Base-by-base conservation (phyloP, 2,888 invertebrate species). In the Clanis bilineata region DNA sequence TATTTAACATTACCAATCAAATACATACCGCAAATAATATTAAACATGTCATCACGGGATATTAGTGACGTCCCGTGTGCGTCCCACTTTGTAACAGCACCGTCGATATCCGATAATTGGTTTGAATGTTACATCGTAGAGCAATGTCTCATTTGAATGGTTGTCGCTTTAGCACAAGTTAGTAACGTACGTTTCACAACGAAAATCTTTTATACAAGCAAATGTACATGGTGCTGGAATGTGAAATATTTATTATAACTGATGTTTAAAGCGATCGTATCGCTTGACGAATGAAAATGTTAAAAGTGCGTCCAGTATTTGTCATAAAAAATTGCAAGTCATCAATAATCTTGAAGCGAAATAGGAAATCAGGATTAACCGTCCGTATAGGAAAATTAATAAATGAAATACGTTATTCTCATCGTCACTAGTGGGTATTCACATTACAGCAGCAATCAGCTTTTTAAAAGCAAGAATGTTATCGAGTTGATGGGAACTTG, bases 1-100 rank as follows among this genome's bases (percentile, higher is more conserved):
- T 79, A 79, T 81, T 75, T 80, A 83, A 77, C 82, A 86, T 86
- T 82, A 80, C 83, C 81, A 78, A 81, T 77, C 70, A 39, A 38
- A 58, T 58, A 62, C 64, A 65, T 62, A 66, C 41, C 32, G 28
- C 47, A 60, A 62, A 58, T 45, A 15, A 38, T 38, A 47, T 45
- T 57, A 36, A 38, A 47, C 9, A 57, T 32, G 28, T 25, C 45
- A 25, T 28, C 28, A 32, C 51, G 51, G 51, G n/a, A 51, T 51
- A 18, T 9, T 51, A 45, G 22, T 15, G 36, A 21, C 39, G 51
- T 51, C 51, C 51, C 51, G 51, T 51, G 32, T 4, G 15, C n/a
- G 45, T 45, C 45, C 45, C 45, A 45, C 51, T 32, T 32, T 51
- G 18, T 32, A 51, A 51, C 51, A 51, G 51, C 32, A 51, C 15